Evolutionary conservation across 2,888 invertebrate genomes (phyloP), one percentile per base, ranked within the genome.

Genomic region (Ariolimax columbianus): DNA sequence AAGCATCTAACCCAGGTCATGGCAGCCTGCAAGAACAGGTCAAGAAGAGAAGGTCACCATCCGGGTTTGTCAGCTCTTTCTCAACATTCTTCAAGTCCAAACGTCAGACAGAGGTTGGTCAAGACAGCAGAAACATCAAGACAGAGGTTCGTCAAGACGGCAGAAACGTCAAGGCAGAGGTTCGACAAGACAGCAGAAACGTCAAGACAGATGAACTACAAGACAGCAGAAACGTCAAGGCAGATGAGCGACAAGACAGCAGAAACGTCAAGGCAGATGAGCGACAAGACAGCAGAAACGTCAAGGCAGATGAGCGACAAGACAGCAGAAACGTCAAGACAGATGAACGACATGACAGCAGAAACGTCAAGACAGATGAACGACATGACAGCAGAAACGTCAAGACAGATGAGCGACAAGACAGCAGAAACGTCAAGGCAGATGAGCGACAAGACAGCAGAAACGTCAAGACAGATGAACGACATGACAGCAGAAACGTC

Each of bases 41-140:
- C 3, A 79, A 79, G 47, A 79, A 68, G 47, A 63, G 47, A 33
- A 72, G 30, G 2, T 2, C n/a, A 30, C 0, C 68, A 19, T 47
- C 81, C 0, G 55, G 26, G 40, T 26, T 72, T 38, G 40, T 66
- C 3, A 23, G 14, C 3, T 40, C 77, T 36, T n/a, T 77, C 51
- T 30, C 83, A 36, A 40, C 77, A 47, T 68, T 77, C 36, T 63
- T 72, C n/a, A 72, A 55, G 59, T n/a, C 55, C 26, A 73, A 38
- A n/a, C 51, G 81, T 6, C 30, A 36, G 6, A 19, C 63, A n/a
- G 73, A 75, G 19, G 78, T 78, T 14, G 36, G 70, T 0, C 51
- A 68, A 3, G 63, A 77, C 23, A 36, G n/a, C 36, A 55, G 23
- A 4, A 73, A 33, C 23, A 19, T 19, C 43, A 30, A 55, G 23